Base-by-base conservation (phyloP, 2,888 invertebrate species). In the Apotomis betuletana region DNA sequence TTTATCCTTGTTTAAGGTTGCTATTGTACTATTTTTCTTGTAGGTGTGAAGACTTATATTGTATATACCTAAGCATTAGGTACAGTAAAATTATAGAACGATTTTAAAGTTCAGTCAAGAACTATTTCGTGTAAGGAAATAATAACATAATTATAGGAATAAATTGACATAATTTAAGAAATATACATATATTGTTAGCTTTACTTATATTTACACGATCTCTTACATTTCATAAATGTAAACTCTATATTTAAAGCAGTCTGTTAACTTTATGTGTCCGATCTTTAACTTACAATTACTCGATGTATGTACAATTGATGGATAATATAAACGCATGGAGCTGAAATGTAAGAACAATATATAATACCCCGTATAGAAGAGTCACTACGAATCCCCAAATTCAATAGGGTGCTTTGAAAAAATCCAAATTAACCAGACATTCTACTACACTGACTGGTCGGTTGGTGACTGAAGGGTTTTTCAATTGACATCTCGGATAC, bases 161-260 rank as follows among this genome's bases (percentile, higher is more conserved):
- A 59, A 58, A 54, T 38, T 41, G 46, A 60, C 44, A 49, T 4
- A 12, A 4, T 63, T 62, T 46, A 46, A 41, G 62, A 68, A 72
- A 68, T 72, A 72, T 72, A 62, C 41, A 62, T 67, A 5, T 6
- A 68, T 60, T 54, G 44, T 68, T 57, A 72, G n/a, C 36, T 44
- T 70, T 70, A 58, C 58, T 59, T 51, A 36, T 67, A 41, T 70
- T 71, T 68, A 59, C 61, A 72, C 54, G 27, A 51, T 77, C 78
- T 76, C 81, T 83, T 86, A 90, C 89, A 91, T 90, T 90, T 90
- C 69, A 86, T 86, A 89, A 89, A 90, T 88, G 87, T 90, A 85
- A 75, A 59, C 15, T 77, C 75, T 81, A 77, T 76, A 74, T 62
- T 77, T 84, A 87, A 80, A 86, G 82, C 87, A 87, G 87, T 88